A percentile compares a stretch with the other conserved stretches of the same genome.
Conservation (phyloP, 2,797 vertebrate species). For the Astyanax mexicanus region DNA sequence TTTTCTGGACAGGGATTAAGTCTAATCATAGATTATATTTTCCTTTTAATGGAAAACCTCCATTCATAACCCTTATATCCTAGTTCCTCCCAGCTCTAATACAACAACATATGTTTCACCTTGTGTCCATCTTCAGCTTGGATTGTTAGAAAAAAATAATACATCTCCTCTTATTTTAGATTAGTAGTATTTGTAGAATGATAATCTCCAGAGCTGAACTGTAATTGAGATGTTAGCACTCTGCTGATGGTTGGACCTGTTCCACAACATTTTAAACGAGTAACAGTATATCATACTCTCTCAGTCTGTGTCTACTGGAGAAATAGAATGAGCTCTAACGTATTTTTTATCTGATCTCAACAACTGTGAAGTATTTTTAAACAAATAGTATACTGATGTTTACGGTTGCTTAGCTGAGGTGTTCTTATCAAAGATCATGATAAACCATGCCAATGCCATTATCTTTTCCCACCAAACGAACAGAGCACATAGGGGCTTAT, state of each 20-base stretch:
- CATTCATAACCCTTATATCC: too few relatives aligned
- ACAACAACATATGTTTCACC: background rate
- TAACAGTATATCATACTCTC: background rate
- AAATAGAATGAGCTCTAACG: background rate
- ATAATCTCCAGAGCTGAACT: background rate
- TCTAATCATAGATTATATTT: too few relatives aligned
- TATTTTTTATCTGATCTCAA: background rate
- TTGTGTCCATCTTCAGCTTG: background rate
- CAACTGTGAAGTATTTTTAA: background rate
- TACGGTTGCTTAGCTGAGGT: background rate
- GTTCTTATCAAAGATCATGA: background rate
- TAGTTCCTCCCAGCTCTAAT: too few relatives aligned
- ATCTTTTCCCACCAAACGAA: conserved; percentile 3
- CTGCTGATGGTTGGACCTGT: background rate
- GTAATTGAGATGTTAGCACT: background rate
- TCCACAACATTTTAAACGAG: background rate
- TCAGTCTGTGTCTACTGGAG: background rate
- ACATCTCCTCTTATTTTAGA: background rate
- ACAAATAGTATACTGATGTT: background rate
- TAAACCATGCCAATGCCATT: conserved; percentile 12
- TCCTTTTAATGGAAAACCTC: too few relatives aligned
- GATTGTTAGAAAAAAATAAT: background rate
- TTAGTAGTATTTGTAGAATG: background rate
- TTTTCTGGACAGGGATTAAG: too few relatives aligned
- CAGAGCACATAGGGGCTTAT: conserved; percentile 19